Base-by-base conservation (phyloP, 2,888 invertebrate species). In the Hetaerina titia region DNA sequence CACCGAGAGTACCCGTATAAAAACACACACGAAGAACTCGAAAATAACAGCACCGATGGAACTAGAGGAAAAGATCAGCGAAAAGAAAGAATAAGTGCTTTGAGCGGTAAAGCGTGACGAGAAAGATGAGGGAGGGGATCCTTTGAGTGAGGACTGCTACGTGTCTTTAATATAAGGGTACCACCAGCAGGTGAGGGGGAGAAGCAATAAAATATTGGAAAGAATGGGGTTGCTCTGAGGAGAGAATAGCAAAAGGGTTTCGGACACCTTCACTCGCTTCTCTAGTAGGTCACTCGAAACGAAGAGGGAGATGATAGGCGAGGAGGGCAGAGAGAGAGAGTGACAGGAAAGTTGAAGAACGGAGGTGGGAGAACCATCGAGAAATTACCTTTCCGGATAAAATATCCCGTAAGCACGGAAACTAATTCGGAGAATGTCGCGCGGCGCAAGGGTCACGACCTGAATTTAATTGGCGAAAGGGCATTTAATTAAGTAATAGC, bases 61-160 rank as follows among this genome's bases (percentile, higher is more conserved):
- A 69, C 13, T 17, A 15, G 69, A n/a, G 81, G 31, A 31, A 89
- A 57, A 19, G 19, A 58, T 19, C 6, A 0, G 1, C n/a, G 58
- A 31, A 58, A 89, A 88, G 2, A 15, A 25, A 22, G 88, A 17
- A 17, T 6, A 57, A 9, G 57, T 56, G 9, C 57, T 89, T 2
- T 2, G 89, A 89, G 57, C 57, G n/a, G 89, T 57, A 89, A 89
- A 89, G 89, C 89, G 89, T 89, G 89, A 89, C n/a, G 89, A 56
- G 58, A 58, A 88, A 88, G 45, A 45, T 45, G 45, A 45, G 45
- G 45, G 45, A 45, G 45, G 45, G 11, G 22, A 58, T 13, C 7
- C 58, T 22, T 11, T 89, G 5, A 15, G n/a, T 31, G 81, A n/a
- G 81, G 31, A 31, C 31, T 15, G 31, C 31, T 22, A 81, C n/a